A percentile compares a stretch with the other conserved stretches of the same genome.
Conservation (phyloP, 2,113 vertebrate species). For the Paratilapia polleni region DNA sequence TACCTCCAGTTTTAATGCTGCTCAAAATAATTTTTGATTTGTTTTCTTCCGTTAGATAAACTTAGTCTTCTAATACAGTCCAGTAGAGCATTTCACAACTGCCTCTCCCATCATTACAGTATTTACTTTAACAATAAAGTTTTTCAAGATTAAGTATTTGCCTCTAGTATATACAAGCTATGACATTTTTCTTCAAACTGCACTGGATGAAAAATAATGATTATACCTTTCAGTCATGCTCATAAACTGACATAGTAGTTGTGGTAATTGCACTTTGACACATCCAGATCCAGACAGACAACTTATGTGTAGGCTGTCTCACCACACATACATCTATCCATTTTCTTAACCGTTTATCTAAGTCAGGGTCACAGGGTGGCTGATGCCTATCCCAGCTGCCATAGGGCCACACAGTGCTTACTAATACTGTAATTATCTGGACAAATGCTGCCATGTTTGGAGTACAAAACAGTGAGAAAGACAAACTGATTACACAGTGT, state of each 20-base stretch:
- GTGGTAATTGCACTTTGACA: constrained; percentile 80
- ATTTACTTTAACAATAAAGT: background rate
- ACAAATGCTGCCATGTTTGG: constrained; percentile 52
- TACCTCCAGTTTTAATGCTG: constrained; percentile 11
- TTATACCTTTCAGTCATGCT: constrained; percentile 6
- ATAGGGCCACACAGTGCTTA: constrained; percentile 32
- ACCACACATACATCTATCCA: constrained; percentile 22
- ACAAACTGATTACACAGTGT: constrained; percentile 1
- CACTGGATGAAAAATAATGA: constrained; percentile 12
- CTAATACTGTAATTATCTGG: constrained; percentile 62
- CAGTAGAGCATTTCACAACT: background rate
- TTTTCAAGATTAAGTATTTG: constrained; percentile 3
- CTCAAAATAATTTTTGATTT: background rate
- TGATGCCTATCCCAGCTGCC: background rate
- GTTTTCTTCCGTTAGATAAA: background rate
- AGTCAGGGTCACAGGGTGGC: background rate
- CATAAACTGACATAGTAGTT: constrained; percentile 28
- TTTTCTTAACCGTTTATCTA: background rate
- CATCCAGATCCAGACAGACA: constrained; percentile 65
- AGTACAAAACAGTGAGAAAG: constrained; percentile 56
- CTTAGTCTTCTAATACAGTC: background rate
- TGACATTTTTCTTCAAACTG: constrained; percentile 17
- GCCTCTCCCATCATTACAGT: background rate
- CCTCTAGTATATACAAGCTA: background rate
- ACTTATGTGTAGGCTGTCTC: constrained; percentile 42